Evolutionary conservation across 1,140 invertebrate species (phyloP).

Genomic region (Lepeophtheirus salmonis): DNA sequence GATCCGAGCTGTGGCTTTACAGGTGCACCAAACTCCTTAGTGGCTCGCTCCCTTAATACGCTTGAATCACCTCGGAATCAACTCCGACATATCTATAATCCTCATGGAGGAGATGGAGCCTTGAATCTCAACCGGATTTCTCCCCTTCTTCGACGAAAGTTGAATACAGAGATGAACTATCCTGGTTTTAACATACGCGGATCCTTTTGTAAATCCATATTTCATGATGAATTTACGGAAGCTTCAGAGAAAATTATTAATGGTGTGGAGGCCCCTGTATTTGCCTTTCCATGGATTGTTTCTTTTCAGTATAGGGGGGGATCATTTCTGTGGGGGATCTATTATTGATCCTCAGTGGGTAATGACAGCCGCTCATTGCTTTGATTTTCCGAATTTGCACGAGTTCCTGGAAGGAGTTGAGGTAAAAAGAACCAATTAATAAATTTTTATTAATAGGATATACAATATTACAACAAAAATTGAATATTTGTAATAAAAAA

Average conservation of each 20-base stretch:
- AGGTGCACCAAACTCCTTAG: not conserved
- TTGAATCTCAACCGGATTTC: not conserved
- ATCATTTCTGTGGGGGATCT: not conserved
- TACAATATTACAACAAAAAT: no score
- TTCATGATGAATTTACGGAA: no score
- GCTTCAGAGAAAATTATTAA: not conserved
- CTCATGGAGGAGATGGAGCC: no score
- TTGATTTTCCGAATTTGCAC: not conserved
- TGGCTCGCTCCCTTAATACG: not conserved
- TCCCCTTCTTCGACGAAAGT: not conserved
- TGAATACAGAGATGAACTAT: not conserved
- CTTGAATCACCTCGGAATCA: not conserved
- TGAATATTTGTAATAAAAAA: no score
- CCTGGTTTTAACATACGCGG: no score
- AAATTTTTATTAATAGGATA: no score
- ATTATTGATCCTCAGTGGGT: not conserved
- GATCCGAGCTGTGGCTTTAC: not conserved
- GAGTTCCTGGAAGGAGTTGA: not conserved
- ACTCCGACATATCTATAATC: no score
- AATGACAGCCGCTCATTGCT: not conserved
- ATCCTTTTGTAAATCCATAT: no score
- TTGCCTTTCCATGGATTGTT: not conserved
- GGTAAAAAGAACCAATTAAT: no score
- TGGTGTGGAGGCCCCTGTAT: not conserved
- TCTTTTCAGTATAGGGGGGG: not conserved